Conservation (phyloP, 2,113 vertebrate species). For the Aptenodytes patagonicus region DNA sequence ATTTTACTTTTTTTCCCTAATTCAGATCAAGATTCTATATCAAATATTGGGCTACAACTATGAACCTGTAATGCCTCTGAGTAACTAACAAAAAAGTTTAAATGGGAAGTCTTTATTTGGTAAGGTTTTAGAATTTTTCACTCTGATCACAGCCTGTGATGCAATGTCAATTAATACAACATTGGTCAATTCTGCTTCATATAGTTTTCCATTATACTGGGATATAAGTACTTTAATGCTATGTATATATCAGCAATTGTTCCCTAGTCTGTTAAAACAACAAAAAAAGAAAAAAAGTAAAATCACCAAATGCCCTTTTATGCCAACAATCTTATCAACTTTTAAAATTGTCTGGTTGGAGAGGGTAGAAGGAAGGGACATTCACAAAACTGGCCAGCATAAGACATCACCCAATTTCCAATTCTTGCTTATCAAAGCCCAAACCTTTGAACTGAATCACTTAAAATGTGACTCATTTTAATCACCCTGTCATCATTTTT, state of each 20-base stretch:
- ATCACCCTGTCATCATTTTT: constrained; percentile 69
- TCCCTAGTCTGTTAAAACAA: constrained; percentile 73
- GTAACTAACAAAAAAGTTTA: constrained; percentile 54
- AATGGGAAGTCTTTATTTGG: constrained; percentile 48
- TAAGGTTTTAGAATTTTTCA: constrained; percentile 55
- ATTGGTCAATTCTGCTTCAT: constrained; percentile 71
- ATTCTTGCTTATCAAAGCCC: constrained; percentile 63
- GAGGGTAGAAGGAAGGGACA: constrained; percentile 55
- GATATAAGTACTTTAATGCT: constrained; percentile 67
- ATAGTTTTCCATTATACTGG: constrained; percentile 33
- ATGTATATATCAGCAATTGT: constrained; percentile 74
- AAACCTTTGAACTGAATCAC: constrained; percentile 71
- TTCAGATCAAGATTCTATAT: constrained; percentile 81
- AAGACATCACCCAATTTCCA: constrained; percentile 73
- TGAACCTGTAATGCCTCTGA: constrained; percentile 71
- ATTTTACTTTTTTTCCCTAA: constrained; percentile 79
- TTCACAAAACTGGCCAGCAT: constrained; percentile 66
- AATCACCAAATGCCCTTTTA: constrained; percentile 82
- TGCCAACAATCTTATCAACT: constrained; percentile 66
- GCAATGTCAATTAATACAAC: constrained; percentile 56
- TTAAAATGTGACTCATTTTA: constrained; percentile 71
- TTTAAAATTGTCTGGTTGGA: constrained; percentile 24
- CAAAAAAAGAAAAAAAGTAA: constrained; percentile 57
- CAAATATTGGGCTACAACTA: constrained; percentile 82
- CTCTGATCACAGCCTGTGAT: constrained; percentile 48